These are phyloP conservation scores for Aspiorhynchus laticeps DNA, from an alignment of 2,113 vertebrate species.

Conservation along the genomic window DNA sequence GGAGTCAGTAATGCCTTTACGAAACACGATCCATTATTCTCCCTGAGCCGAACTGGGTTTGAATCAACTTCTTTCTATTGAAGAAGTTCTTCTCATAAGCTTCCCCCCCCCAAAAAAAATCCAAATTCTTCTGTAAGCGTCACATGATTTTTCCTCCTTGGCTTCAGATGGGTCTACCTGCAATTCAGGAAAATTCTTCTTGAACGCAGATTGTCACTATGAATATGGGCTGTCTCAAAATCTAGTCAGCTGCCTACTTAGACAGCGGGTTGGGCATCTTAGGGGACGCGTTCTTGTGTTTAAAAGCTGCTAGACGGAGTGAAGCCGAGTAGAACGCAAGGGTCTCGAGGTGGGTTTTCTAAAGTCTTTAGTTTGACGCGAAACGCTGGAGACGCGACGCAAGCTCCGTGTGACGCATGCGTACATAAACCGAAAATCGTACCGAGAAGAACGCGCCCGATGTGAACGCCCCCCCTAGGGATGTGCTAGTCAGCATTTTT, in stretches of 20 bases:
- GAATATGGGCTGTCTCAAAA: slow-evolving; percentile 6
- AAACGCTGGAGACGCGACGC: neutral
- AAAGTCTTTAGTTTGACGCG: neutral
- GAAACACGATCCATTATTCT: slow-evolving; percentile 51
- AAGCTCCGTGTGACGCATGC: neutral
- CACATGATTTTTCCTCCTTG: slow-evolving; percentile 23
- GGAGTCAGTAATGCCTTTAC: slow-evolving; percentile 35
- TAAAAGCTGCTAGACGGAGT: neutral
- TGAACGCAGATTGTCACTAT: neutral
- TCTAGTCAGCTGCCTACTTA: neutral
- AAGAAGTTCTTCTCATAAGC: neutral
- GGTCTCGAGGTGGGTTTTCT: neutral
- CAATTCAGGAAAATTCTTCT: slow-evolving; percentile 2
- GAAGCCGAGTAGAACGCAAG: neutral
- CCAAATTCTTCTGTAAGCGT: neutral
- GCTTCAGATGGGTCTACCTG: neutral
- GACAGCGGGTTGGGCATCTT: neutral
- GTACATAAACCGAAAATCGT: neutral
- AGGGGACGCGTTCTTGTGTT: neutral
- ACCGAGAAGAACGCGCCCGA: neutral
- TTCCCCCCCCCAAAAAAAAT: neutral
- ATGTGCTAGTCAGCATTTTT: neutral
- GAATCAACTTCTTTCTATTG: neutral
- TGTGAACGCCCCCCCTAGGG: neutral
- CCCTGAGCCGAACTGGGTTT: slow-evolving; percentile 13